A percentile compares a stretch with the other conserved stretches of the same genome.
These are phyloP conservation scores for Meriones unguiculatus DNA, from an alignment of 2,113 vertebrate genomes.

Conservation along the genomic window DNA sequence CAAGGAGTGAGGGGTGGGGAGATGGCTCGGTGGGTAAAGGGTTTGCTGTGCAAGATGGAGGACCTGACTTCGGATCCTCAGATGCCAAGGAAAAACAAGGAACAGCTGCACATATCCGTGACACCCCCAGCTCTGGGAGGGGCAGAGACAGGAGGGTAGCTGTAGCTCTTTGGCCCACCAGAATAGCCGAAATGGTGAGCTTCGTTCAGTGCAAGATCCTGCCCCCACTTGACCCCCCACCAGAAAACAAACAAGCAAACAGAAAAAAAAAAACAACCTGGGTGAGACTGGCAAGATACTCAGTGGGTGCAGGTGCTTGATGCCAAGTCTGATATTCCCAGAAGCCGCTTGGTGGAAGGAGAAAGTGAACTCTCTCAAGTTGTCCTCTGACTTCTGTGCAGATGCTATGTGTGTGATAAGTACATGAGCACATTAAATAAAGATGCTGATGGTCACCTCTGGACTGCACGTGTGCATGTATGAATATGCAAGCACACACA, in stretches of 20 bases:
- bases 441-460: neutral
- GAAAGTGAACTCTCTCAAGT: neutral
- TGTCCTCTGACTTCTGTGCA: neutral
- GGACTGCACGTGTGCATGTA: neutral
- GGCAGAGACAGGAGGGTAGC: neutral
- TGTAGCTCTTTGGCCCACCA: neutral
- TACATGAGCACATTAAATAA: too few relatives aligned
- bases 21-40: neutral
- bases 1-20: neutral
- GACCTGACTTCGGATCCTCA: neutral
- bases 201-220: neutral
- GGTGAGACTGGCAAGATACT: neutral
- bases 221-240: neutral
- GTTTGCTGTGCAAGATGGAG: neutral
- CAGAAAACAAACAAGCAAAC: neutral
- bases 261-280: too few relatives aligned
- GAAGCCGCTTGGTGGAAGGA: rapidly evolving
- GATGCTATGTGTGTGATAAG: neutral
- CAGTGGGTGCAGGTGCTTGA: neutral
- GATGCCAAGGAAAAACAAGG: neutral
- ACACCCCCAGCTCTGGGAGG: too few relatives aligned
- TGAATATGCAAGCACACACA: neutral
- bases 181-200: neutral
- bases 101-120: neutral
- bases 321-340: neutral